Conservation (phyloP, 2,113 vertebrate genomes). For the Brachionichthys hirsutus region DNA sequence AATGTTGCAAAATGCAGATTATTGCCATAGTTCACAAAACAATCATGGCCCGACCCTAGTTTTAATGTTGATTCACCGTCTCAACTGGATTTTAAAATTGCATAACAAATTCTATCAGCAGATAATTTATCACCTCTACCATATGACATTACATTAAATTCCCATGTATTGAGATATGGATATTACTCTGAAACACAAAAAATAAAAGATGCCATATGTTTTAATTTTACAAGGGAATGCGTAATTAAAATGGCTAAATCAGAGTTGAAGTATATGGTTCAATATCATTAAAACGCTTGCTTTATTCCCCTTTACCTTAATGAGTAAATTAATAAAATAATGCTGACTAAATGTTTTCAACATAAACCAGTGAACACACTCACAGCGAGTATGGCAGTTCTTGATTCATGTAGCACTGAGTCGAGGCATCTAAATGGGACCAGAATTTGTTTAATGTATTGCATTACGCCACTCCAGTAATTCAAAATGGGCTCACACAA, state of each 20-base stretch:
- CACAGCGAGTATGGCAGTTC: no score
- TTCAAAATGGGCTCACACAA: not conserved
- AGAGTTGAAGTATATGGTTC: not conserved
- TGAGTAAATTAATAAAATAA: no score
- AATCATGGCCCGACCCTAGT: no score
- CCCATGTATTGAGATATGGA: not conserved
- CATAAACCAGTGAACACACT: no score
- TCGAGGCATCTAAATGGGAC: not conserved
- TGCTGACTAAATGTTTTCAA: no score
- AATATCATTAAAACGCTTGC: conserved; percentile 9
- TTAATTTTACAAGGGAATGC: not conserved
- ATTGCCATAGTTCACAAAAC: no score
- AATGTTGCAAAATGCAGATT: no score
- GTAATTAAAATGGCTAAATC: conserved; percentile 3
- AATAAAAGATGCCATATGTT: not conserved
- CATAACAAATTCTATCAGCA: not conserved
- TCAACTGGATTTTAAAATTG: not conserved
- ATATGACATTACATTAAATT: not conserved
- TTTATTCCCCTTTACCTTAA: conserved; percentile 1
- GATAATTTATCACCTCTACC: not conserved
- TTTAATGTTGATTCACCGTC: not conserved
- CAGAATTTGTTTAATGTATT: not conserved
- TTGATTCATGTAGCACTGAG: no score
- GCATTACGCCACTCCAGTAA: not conserved
- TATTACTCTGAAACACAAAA: conserved; percentile 8